These are phyloP conservation scores for Caracal caracal DNA, from an alignment of 2,113 vertebrate species.

Conservation along the genomic window DNA sequence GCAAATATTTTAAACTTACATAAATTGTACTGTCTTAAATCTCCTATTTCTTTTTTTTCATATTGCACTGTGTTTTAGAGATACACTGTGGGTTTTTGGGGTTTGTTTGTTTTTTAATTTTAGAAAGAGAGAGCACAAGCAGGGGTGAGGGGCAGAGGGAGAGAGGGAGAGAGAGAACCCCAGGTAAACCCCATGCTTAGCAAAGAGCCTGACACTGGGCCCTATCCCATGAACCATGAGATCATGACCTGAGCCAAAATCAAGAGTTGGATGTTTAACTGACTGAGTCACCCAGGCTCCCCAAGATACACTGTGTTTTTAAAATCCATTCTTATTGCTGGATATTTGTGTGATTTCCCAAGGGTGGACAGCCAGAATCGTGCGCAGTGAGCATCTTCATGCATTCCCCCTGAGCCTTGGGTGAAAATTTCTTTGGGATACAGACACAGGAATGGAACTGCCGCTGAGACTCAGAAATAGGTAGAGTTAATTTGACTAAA, in stretches of 20 bases:
- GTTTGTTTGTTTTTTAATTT: no score
- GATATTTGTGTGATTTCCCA: not conserved
- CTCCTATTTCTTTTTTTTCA: not conserved
- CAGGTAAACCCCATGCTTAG: no score
- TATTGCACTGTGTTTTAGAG: not conserved
- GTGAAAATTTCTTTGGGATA: not conserved
- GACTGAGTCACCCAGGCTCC: no score
- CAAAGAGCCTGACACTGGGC: no score
- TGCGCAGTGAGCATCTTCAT: fast-evolving
- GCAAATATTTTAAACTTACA: constrained; percentile 5
- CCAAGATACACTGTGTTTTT: not conserved
- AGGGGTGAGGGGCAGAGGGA: no score
- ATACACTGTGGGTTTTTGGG: not conserved
- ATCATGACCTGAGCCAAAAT: no score
- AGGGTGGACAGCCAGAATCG: not conserved
- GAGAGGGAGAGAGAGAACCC: no score
- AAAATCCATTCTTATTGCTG: not conserved
- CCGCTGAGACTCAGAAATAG: not conserved
- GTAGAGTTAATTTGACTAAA: not conserved
- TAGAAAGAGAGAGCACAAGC: no score
- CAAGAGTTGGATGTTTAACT: no score
- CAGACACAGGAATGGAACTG: not conserved
- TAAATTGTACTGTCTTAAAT: not conserved
- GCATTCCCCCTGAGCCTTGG: not conserved
- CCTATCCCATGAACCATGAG: no score